Base-by-base conservation (phyloP, 2,888 invertebrate species). In the Pseudococcus viburni region DNA sequence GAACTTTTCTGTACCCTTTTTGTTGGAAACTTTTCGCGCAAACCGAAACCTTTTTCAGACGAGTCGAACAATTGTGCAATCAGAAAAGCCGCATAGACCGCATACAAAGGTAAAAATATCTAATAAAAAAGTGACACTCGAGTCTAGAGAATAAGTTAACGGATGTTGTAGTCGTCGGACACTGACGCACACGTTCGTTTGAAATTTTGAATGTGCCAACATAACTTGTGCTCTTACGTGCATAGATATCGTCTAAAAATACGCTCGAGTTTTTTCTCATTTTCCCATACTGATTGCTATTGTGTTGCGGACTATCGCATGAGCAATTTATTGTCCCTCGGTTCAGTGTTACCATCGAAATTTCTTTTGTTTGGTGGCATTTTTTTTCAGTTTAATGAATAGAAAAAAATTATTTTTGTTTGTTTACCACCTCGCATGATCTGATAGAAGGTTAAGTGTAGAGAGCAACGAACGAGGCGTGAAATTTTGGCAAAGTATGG, bases 141-240 rank as follows among this genome's bases (percentile, higher is more conserved):
- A 68, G 26, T 68, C 68, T 26, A 68, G 26, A 73, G 33, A 26
- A 39, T 33, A 73, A 39, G 33, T 33, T 15, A 51, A 51, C 84
- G 84, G 84, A 84, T 84, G 73, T 73, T 73, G 48, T 84, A 84
- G 48, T 55, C 39, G 22, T 48, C 17, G 84, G 51, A 84, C 84
- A 84, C 84, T 26, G 55, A 84, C 84, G 55, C 84, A 84, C 33
- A 55, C 55, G 48, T 84, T 84, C 51, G 48, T 84, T 84, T 55
- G 84, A 84, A 84, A 84, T 84, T 84, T 84, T 22, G 55, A 84
- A 55, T 84, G 84, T 84, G 84, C 84, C 84, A 84, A 84, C 84
- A 84, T n/a, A 84, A 55, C 48, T 84, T 84, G 55, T 42, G 42
- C 42, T 55, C 84, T 84, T 33, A 55, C 73, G 73, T 73, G 73